Base-by-base conservation (phyloP, 2,888 invertebrate genomes). In the Anarsia innoxiella region DNA sequence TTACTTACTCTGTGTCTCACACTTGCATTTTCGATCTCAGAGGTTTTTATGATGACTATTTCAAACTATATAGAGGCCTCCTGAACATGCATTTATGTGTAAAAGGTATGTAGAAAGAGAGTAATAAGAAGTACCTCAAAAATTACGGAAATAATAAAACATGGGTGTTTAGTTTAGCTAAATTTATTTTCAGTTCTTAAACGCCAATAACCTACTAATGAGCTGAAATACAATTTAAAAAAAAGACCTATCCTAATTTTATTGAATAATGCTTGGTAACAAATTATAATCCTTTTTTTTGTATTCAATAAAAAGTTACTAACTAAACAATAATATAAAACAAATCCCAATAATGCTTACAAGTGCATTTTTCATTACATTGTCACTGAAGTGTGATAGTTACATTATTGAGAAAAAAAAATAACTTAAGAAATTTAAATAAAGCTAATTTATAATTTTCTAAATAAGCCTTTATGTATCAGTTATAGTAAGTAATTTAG, bases 171-270 rank as follows among this genome's bases (percentile, higher is more conserved):
- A 82, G 78, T 82, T 84, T n/a, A n/a, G n/a, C n/a, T n/a, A n/a
- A 82, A 69, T 83, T 84, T 82, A 80, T 83, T 83, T 74, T 84
- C 84, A 84, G 84, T 84, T 84, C 84, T 82, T 84, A 84, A 79
- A 77, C 79, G 84, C 83, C 80, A 77, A 76, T 82, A 80, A 77
- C 79, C 80, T 84, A 82, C 72, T 67, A 80, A 83, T 83, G 84
- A 84, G 83, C 84, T 73, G 78, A 79, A 82, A 82, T 82, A 82
- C 82, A 79, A 82, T 82, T 83, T 80, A 66, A 77, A 83, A 83
- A 70, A 83, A 83, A 80, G 61, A 61, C 66, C 73, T 80, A 80
- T 48, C 70, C 80, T 79, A 80, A 66, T 75, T 68, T 83, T 72
- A 80, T 79, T 82, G 82, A 84, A 83, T 79, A 83, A 79, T 79